phyloP scores from a whole-genome alignment of 2,888 invertebrate species.

The Dasysyrphus tricinctus region DNA sequence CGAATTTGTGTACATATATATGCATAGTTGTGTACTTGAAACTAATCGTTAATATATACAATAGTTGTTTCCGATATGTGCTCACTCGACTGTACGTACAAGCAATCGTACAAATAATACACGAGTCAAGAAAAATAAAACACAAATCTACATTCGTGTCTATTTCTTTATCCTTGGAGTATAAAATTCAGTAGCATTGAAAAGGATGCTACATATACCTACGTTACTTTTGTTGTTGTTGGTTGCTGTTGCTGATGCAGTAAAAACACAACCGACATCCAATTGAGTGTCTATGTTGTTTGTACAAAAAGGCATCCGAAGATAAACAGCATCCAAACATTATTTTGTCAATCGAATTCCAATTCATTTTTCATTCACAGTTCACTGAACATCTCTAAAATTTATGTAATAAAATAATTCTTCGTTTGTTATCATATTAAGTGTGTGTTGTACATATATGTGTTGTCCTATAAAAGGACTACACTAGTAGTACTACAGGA shows the following conservation, averaged over 20 bases:
- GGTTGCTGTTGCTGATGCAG: constrained; percentile 48
- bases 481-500: neutral
- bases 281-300: constrained; percentile 22
- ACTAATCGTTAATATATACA: constrained; percentile 73
- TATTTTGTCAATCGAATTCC: constrained; percentile 82
- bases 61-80: constrained; percentile 73
- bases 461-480: constrained; percentile 34
- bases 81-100: constrained; percentile 60
- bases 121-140: constrained; percentile 58
- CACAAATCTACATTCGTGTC: constrained; percentile 67
- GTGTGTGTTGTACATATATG: constrained; percentile 22
- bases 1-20: constrained; percentile 1
- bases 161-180: constrained; percentile 68
- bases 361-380: constrained; percentile 83
- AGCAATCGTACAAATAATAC: constrained; percentile 58
- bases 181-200: constrained; percentile 40
- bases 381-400: constrained; percentile 79
- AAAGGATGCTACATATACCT: constrained; percentile 32
- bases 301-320: constrained; percentile 39
- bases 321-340: constrained; percentile 76
- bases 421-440: constrained; percentile 70
- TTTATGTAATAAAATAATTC: constrained; percentile 77
- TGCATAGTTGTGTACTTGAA: constrained; percentile 42
- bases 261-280: constrained; percentile 36
- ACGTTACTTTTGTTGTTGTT: constrained; percentile 6